A percentile compares a stretch with the other conserved stretches of the same genome.
Conservation (phyloP, 2,888 invertebrate genomes). For the Dryocosmus kuriphilus region DNA sequence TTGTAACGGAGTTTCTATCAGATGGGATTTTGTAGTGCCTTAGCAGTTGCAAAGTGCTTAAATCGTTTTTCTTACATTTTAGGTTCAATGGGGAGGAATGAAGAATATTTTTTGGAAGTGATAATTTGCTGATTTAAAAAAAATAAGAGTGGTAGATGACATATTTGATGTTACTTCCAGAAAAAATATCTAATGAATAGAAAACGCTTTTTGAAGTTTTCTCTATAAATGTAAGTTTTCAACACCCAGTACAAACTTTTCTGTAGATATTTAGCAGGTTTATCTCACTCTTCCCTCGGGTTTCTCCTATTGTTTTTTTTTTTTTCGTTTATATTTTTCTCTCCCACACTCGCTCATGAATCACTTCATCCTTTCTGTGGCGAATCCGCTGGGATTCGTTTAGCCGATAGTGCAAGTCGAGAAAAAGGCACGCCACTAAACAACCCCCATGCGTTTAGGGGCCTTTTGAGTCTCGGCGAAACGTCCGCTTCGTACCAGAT, state of each 20-base stretch:
- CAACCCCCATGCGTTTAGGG: conserved; percentile 40
- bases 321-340: conserved; percentile 4
- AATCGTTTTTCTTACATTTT: neutral
- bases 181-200: too few relatives aligned
- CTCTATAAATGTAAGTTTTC: neutral
- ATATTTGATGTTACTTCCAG: too few relatives aligned
- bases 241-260: neutral
- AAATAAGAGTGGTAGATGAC: too few relatives aligned
- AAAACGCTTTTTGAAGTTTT: neutral
- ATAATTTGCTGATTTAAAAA: too few relatives aligned
- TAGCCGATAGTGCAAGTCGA: conserved; percentile 51
- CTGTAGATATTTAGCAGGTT: conserved; percentile 27
- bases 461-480: neutral
- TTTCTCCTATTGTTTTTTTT: neutral
- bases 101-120: neutral
- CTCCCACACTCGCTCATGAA: conserved; percentile 51
- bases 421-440: conserved; percentile 55
- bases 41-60: neutral
- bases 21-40: conserved; percentile 6
- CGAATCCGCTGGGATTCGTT: conserved; percentile 59
- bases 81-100: neutral
- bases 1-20: neutral
- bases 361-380: conserved; percentile 57
- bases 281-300: neutral
- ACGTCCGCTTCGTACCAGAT: neutral